phyloP scores from a whole-genome alignment of 2,888 invertebrate species.

The Eupithecia exiguata region DNA sequence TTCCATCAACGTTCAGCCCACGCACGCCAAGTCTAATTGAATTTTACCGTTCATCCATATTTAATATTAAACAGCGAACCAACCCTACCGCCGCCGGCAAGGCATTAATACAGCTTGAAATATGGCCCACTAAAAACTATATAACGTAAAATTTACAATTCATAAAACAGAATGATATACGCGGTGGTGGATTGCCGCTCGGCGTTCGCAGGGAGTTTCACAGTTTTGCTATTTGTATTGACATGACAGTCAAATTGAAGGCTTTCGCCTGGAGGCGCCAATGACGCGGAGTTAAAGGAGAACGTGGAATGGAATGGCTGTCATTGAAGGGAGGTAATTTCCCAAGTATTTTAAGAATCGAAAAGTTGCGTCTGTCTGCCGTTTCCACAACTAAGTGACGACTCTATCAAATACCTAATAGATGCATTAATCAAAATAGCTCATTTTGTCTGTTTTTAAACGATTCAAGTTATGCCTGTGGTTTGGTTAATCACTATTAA shows the following conservation, averaged over 20 bases:
- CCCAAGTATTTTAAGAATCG: background rate
- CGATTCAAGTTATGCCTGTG: background rate
- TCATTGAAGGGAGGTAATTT: conserved; percentile 13
- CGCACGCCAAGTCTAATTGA: conserved; percentile 30
- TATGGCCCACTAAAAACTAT: conserved; percentile 80
- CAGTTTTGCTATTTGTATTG: conserved; percentile 39
- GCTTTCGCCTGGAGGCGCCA: conserved; percentile 25
- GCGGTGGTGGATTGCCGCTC: conserved; percentile 58
- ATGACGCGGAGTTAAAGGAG: background rate
- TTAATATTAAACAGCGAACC: conserved; percentile 32
- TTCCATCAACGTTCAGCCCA: conserved; percentile 27
- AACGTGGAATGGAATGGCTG: background rate
- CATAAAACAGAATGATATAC: conserved; percentile 81
- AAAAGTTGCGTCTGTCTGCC: background rate
- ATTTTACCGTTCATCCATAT: conserved; percentile 35
- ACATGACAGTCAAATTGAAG: conserved; percentile 42
- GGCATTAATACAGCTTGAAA: conserved; percentile 77
- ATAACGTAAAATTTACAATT: conserved; percentile 83
- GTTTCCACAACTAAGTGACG: too few species aligned
- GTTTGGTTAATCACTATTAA: background rate
- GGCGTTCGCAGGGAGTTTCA: conserved; percentile 16
- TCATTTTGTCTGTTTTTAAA: background rate
- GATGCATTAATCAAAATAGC: background rate
- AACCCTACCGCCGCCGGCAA: conserved; percentile 64
- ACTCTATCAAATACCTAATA: too few species aligned